Evolutionary conservation across 2,888 invertebrate species (phyloP).

Genomic region (Agriopis leucophaearia): DNA sequence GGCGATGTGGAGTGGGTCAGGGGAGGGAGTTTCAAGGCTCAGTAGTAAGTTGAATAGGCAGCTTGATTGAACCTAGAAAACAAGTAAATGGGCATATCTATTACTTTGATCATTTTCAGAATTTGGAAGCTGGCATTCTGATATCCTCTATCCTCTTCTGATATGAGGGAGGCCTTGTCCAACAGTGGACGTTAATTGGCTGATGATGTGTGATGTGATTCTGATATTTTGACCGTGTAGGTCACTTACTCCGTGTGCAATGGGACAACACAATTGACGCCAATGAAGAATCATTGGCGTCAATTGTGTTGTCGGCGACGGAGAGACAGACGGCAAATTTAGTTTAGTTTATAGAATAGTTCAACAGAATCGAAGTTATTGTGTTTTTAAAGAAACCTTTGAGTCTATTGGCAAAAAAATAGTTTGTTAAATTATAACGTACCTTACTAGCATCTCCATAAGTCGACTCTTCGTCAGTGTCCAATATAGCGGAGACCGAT

Average conservation of each 20-base stretch:
- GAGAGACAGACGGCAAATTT: too few species aligned
- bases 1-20: conserved; percentile 97
- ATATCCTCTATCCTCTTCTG: too few species aligned
- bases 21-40: conserved; percentile 97
- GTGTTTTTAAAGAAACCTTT: neutral
- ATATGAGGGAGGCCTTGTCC: too few species aligned
- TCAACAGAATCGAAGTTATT: too few species aligned
- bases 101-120: neutral
- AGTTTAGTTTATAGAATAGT: neutral
- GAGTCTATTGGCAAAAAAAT: neutral
- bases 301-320: too few species aligned
- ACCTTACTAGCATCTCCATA: conserved; percentile 97
- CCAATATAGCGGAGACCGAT: conserved; percentile 97
- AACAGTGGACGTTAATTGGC: too few species aligned
- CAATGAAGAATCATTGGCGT: too few species aligned
- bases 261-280: too few species aligned
- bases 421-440: conserved; percentile 43
- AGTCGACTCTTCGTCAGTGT: conserved; percentile 94
- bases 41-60: conserved; percentile 96
- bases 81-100: neutral
- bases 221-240: too few species aligned
- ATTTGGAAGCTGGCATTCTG: too few species aligned
- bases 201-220: too few species aligned
- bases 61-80: conserved; percentile 92
- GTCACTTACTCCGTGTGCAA: too few species aligned